Evolutionary conservation across 1,140 invertebrate genomes (phyloP).

Genomic region (Chionoecetes opilio): DNA sequence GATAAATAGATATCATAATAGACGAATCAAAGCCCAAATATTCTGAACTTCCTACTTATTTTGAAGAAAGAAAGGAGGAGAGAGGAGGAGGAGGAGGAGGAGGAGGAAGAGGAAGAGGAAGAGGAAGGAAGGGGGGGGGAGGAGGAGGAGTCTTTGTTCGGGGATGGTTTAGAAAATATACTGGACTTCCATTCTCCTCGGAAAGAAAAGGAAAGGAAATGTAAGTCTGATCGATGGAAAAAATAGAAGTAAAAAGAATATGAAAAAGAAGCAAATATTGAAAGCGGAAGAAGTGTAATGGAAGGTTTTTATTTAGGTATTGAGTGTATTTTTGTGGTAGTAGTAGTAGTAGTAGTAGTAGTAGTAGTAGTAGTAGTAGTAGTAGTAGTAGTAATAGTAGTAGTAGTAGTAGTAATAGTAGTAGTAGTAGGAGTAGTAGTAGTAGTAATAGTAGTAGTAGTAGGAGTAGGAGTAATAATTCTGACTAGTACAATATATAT

Average conservation of each 20-base stretch:
- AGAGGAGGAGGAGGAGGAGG: constrained; percentile 12
- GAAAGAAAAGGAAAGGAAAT: neutral
- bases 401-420: neutral
- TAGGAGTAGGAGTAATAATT: too few species aligned
- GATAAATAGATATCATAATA: too few species aligned
- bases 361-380: neutral
- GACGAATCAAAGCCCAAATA: too few species aligned
- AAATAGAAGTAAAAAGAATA: neutral
- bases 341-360: neutral
- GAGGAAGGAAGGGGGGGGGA: neutral
- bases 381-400: neutral
- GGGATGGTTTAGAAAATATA: neutral
- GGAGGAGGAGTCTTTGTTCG: neutral
- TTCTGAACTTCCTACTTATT: too few species aligned
- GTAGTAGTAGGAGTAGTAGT: too few species aligned
- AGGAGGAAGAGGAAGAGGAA: neutral
- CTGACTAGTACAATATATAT: too few species aligned
- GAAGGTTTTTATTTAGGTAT: neutral
- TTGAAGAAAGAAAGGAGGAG: too few species aligned
- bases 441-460: too few species aligned
- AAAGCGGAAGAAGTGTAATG: neutral
- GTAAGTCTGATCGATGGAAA: neutral
- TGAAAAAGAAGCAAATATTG: neutral
- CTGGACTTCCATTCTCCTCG: neutral
- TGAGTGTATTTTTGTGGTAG: neutral